These are phyloP conservation scores for Rhopalosiphum padi DNA, from an alignment of 1,140 invertebrate species.

Conservation along the genomic window DNA sequence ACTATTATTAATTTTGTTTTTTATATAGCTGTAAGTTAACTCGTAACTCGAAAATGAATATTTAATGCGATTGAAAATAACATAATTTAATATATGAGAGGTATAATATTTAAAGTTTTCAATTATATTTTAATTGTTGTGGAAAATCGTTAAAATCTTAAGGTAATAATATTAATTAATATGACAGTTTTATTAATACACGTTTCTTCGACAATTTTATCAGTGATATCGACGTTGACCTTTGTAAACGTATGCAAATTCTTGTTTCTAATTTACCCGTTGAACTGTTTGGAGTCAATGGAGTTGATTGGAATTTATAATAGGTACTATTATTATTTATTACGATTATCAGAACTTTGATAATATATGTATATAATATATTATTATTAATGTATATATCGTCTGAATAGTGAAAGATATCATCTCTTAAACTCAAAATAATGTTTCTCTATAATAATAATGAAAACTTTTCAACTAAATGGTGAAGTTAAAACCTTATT, in stretches of 20 bases:
- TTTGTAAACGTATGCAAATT: not conserved
- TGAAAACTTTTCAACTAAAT: no score
- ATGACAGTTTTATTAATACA: no score
- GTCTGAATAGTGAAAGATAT: not conserved
- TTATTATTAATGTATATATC: not conserved
- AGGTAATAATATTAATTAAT: no score
- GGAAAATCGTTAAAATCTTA: not conserved
- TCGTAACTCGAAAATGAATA: not conserved
- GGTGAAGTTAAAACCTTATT: no score
- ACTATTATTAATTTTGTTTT: no score
- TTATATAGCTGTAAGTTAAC: not conserved
- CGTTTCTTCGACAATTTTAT: not conserved
- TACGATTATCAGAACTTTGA: not conserved
- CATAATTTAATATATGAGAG: no score
- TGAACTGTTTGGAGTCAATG: not conserved
- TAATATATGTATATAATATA: not conserved
- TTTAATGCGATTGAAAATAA: not conserved
- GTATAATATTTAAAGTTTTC: not conserved
- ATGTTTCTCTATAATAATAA: no score
- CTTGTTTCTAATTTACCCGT: not conserved
- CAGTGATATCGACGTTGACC: not conserved
- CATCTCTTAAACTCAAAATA: not conserved
- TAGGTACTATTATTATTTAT: not conserved
- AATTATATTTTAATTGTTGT: not conserved
- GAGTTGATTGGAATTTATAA: not conserved